These are phyloP conservation scores for Agrotis segetum DNA, from an alignment of 2,888 invertebrate genomes.

Conservation along the genomic window DNA sequence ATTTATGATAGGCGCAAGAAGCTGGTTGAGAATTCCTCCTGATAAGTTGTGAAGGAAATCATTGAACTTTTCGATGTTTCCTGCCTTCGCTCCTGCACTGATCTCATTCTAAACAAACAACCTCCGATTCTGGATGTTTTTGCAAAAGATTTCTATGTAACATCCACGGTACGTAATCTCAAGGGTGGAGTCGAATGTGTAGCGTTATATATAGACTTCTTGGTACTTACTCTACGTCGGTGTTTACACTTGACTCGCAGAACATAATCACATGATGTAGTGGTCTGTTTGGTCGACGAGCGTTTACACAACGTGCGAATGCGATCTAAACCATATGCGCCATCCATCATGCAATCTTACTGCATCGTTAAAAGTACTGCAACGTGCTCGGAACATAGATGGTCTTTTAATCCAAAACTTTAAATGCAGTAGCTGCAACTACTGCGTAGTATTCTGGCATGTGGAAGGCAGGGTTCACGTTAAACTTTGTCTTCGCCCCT, in stretches of 20 bases:
- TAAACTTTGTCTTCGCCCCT: background rate
- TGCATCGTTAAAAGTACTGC: conserved; percentile 10
- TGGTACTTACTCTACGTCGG: conserved; percentile 16
- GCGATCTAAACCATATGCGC: conserved; percentile 63
- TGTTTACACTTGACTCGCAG: conserved; percentile 54
- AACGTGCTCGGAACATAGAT: conserved; percentile 1
- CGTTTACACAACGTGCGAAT: conserved; percentile 56
- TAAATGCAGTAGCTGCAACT: background rate
- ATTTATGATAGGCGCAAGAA: no score
- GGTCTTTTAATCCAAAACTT: conserved; percentile 14
- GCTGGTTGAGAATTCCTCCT: no score
- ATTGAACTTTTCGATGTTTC: background rate
- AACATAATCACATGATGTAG: conserved; percentile 56
- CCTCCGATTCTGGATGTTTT: conserved; percentile 7
- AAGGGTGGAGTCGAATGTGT: conserved; percentile 25
- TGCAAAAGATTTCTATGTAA: background rate
- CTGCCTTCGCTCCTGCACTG: background rate
- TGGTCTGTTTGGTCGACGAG: conserved; percentile 35
- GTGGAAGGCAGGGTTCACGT: background rate
- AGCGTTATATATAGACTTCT: conserved; percentile 38
- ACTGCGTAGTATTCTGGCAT: background rate
- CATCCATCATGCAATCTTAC: conserved; percentile 52
- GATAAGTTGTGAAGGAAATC: background rate
- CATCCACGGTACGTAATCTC: conserved; percentile 17
- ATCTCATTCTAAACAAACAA: conserved; percentile 20